Evolutionary conservation across 1,140 invertebrate genomes (phyloP).

Genomic region (Ips typographus): DNA sequence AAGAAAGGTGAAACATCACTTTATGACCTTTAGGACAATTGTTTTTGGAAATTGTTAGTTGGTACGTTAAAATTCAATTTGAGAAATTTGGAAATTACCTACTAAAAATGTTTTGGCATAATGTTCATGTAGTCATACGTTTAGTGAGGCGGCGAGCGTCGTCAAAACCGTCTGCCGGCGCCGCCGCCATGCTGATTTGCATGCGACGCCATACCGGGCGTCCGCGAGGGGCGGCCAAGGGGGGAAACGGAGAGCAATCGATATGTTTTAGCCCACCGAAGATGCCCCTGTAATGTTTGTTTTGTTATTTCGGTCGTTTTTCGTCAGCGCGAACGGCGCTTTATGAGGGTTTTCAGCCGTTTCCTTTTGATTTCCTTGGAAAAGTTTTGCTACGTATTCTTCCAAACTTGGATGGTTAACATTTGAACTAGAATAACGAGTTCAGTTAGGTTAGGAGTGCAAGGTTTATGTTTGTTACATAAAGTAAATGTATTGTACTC

Average conservation of each 20-base stretch:
- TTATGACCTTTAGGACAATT: neutral
- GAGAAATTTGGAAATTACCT: too few species aligned
- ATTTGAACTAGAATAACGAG: too few species aligned
- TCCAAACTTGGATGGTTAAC: too few species aligned
- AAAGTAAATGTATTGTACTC: too few species aligned
- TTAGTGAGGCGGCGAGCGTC: conserved; percentile 31
- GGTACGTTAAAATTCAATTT: too few species aligned
- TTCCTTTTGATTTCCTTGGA: conserved; percentile 3
- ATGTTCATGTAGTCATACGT: neutral
- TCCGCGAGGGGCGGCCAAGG: conserved; percentile 26
- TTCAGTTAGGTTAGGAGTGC: too few species aligned
- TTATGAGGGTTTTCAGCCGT: conserved; percentile 13
- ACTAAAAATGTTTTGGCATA: too few species aligned
- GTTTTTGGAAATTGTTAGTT: neutral
- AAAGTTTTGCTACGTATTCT: neutral
- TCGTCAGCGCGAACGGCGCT: neutral
- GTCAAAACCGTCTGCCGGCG: conserved; percentile 42
- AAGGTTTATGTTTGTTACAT: too few species aligned
- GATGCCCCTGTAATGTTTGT: conserved; percentile 33
- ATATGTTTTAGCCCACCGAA: conserved; percentile 54
- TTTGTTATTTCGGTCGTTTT: conserved; percentile 26
- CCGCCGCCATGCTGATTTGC: conserved; percentile 53
- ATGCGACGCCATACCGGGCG: conserved; percentile 53
- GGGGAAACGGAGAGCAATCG: conserved; percentile 60
- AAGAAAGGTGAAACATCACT: too few species aligned